These are phyloP conservation scores for Spheniscus humboldti DNA, from an alignment of 2,797 vertebrate species.

Conservation along the genomic window DNA sequence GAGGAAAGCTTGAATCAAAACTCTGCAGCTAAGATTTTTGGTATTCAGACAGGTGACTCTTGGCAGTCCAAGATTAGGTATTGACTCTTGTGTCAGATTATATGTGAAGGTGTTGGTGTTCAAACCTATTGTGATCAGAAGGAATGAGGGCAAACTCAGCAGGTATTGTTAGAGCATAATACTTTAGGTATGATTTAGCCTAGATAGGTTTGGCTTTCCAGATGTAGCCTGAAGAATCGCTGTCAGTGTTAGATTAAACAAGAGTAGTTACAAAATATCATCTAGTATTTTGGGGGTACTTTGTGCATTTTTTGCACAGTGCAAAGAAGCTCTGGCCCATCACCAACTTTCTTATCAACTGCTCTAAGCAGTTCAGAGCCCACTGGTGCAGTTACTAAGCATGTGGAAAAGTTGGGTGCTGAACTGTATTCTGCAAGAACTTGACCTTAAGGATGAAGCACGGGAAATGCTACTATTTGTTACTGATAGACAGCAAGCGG, in stretches of 20 bases:
- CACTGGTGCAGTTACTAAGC: background rate
- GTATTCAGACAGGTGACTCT: background rate
- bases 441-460: background rate
- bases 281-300: background rate
- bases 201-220: rapidly evolving
- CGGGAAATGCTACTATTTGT: background rate
- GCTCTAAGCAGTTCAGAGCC: background rate
- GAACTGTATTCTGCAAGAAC: background rate
- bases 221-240: background rate
- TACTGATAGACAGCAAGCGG: rapidly evolving
- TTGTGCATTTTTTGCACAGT: background rate
- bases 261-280: background rate
- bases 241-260: background rate
- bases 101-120: background rate
- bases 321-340: background rate
- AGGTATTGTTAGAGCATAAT: background rate
- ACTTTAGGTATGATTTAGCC: background rate
- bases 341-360: background rate
- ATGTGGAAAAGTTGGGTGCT: background rate
- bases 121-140: background rate
- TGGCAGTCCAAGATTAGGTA: background rate
- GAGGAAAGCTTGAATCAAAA: background rate
- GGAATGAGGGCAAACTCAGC: background rate
- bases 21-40: background rate
- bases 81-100: background rate